A percentile compares a stretch with the other conserved stretches of the same genome.
phyloP scores from a whole-genome alignment of 2,888 invertebrate species.

The Drosophila koepferae region DNA sequence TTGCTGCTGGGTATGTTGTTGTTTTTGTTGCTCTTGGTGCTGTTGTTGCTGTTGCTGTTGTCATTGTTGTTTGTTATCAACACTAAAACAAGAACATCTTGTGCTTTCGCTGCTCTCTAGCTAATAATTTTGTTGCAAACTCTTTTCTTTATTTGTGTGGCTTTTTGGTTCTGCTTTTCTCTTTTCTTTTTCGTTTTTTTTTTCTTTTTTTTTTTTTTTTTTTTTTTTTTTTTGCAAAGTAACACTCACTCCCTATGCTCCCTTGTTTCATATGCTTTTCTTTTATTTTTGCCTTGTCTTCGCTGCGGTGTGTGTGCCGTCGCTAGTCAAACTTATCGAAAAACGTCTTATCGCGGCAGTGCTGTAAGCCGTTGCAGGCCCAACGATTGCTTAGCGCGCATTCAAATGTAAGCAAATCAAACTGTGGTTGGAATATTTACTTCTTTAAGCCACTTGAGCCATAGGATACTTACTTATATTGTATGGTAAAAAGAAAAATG shows the following conservation, averaged over 20 bases:
- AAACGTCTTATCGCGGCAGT: conserved; percentile 42
- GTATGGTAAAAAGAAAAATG: neutral
- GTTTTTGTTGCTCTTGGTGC: conserved; percentile 33
- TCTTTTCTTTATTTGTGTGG: conserved; percentile 57
- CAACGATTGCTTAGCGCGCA: conserved; percentile 22
- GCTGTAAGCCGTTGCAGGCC: conserved; percentile 16
- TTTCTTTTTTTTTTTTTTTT: conserved; percentile 27
- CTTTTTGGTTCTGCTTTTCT: conserved; percentile 47
- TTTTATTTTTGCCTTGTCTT: conserved; percentile 68
- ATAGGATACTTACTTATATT: neutral
- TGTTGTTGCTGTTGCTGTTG: conserved; percentile 41
- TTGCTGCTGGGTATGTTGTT: conserved; percentile 29
- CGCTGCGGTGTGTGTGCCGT: conserved; percentile 40
- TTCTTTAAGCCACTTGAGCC: neutral
- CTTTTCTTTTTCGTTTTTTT: conserved; percentile 11
- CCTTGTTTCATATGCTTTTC: conserved; percentile 69
- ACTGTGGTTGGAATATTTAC: neutral
- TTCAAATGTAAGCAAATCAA: conserved; percentile 12
- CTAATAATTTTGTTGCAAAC: conserved; percentile 45
- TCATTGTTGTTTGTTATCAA: conserved; percentile 53
- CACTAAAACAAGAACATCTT: conserved; percentile 21
- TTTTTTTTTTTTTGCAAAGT: conserved; percentile 58
- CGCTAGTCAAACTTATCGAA: conserved; percentile 53
- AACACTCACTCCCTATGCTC: conserved; percentile 64
- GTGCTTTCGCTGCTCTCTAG: conserved; percentile 29